Evolutionary conservation across 2,797 vertebrate genomes (phyloP), one percentile per base, ranked within the genome.

Genomic region (Oreochromis grahami): DNA sequence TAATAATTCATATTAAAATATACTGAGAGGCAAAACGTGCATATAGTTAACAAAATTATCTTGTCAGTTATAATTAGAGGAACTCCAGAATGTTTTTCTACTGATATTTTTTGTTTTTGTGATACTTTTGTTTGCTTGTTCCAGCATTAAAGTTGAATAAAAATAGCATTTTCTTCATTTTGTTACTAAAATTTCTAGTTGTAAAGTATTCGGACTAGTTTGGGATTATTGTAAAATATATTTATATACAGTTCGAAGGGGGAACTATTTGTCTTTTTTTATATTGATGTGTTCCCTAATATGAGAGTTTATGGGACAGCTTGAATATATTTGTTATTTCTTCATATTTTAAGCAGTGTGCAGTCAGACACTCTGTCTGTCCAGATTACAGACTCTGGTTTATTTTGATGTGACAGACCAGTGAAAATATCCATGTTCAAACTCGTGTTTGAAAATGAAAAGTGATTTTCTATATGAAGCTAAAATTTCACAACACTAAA

Each of bases 31-130:
- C 17, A 12, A 60, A 60, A 60, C 1, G 5, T 19, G 2, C 56
- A n/a, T 2, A 19, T 11, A 60, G 29, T 60, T 60, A 34, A 60
- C 29, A 0, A 0, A 19, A 10, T 17, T 4, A 36, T 36, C 8
- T 36, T 36, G 36, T 36, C 36, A 36, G 36, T 9, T 36, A 36
- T 36, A 38, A 10, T 38, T 38, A 8, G 10, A 9, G 36, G 36
- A 10, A 3, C 9, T 38, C 36, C 9, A 10, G 36, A 38, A 10
- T 10, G 10, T 10, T 38, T 10, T 6, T 34, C 9, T 60, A 11
- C 56, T 60, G 55, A 2, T 58, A 6, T 3, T 56, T 29, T 8
- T 8, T 8, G 52, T 5, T 56, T 3, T 55, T 14, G 53, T 19
- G 52, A 53, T 14, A 2, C 14, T 58, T 32, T 11, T 19, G 3